Evolutionary conservation across 2,888 invertebrate genomes (phyloP).

Genomic region (Plebejus argus): DNA sequence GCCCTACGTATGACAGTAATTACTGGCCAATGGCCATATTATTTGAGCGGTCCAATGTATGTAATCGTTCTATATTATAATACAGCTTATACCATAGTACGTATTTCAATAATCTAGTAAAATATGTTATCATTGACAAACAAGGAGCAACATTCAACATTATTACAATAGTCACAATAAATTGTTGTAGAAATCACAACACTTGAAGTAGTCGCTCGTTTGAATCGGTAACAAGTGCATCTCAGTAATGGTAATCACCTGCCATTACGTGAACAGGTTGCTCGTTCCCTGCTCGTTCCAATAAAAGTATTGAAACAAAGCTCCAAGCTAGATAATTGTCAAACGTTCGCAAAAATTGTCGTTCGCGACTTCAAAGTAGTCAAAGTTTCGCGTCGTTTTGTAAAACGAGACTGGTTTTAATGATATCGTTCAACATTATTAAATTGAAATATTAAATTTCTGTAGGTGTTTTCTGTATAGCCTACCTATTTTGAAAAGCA

Average conservation of each 20-base stretch:
- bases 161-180: not conserved
- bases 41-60: too few relatives aligned
- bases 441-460: not conserved
- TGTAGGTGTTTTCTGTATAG: too few relatives aligned
- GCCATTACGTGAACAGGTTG: constrained; percentile 11
- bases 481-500: too few relatives aligned
- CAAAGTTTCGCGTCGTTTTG: not conserved
- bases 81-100: too few relatives aligned
- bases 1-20: too few relatives aligned
- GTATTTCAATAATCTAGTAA: too few relatives aligned
- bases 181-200: constrained; percentile 1
- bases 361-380: not conserved
- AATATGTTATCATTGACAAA: too few relatives aligned
- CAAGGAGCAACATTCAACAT: too few relatives aligned
- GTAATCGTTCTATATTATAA: too few relatives aligned
- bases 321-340: constrained; percentile 12
- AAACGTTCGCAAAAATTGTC: constrained; percentile 9
- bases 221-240: not conserved
- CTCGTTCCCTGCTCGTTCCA: not conserved
- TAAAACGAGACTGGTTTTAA: not conserved
- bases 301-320: constrained; percentile 20
- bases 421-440: not conserved
- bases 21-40: too few relatives aligned
- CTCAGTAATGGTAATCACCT: constrained; percentile 13
- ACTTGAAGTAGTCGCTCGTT: not conserved